Percentiles rank a stretch among this genome's conserved stretches.
Conservation (phyloP, 2,797 vertebrate species). For the Xerus rutilus region DNA sequence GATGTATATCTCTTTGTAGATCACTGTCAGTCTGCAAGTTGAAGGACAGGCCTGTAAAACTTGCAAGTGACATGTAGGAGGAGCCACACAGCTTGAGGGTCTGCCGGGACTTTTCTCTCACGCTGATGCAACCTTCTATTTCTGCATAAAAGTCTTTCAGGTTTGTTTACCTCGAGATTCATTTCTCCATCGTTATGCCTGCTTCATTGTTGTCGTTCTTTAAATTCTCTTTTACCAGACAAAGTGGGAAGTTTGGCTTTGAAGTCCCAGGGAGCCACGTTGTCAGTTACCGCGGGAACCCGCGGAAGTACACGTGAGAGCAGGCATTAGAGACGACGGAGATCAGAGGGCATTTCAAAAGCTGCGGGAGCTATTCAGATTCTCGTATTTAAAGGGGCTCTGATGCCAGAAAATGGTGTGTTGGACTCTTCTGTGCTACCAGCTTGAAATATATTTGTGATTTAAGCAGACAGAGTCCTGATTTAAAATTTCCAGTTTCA, state of each 20-base stretch:
- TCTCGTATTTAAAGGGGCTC: conserved; percentile 82
- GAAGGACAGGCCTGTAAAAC: neutral
- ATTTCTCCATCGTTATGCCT: neutral
- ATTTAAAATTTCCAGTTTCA: conserved; percentile 49
- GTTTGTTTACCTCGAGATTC: conserved; percentile 59
- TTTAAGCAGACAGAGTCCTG: conserved; percentile 53
- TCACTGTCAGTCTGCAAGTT: too few relatives aligned
- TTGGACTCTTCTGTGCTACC: conserved; percentile 61
- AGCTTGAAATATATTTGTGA: conserved; percentile 62
- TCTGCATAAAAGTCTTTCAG: conserved; percentile 41
- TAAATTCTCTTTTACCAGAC: conserved; percentile 73
- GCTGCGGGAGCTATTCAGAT: conserved; percentile 79
- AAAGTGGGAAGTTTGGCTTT: conserved; percentile 84
- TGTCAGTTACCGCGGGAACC: conserved; percentile 81
- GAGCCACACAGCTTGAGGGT: neutral
- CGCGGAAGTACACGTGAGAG: conserved; percentile 75
- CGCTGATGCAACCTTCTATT: conserved; percentile 34
- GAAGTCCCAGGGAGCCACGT: conserved; percentile 81
- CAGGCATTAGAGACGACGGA: conserved; percentile 75
- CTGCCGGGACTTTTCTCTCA: neutral
- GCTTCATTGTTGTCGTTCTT: conserved; percentile 50
- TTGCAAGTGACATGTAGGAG: neutral
- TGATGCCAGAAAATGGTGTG: conserved; percentile 78
- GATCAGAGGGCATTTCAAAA: conserved; percentile 85
- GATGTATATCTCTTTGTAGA: neutral